Conservation (phyloP, 1,140 invertebrate genomes). For the Oscheius sp. region DNA sequence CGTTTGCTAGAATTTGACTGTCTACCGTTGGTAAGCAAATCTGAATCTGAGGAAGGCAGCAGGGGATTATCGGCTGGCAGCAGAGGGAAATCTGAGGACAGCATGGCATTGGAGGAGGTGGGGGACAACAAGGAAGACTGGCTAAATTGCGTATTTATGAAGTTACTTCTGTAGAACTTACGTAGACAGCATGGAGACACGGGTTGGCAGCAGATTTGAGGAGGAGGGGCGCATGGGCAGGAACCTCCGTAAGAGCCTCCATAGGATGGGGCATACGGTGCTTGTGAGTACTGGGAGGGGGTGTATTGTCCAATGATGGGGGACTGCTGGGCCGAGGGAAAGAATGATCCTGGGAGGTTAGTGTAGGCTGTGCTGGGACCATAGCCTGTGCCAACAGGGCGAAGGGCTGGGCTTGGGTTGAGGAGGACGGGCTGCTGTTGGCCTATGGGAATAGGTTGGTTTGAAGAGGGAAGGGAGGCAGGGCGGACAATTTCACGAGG, state of each 20-base stretch:
- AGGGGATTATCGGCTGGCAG: not conserved
- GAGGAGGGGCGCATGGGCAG: not conserved
- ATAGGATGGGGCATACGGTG: not conserved
- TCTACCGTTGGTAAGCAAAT: not conserved
- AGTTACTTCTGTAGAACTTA: not conserved
- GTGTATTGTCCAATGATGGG: too few species aligned
- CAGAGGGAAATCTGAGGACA: constrained; percentile 1
- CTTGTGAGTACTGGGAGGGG: not conserved
- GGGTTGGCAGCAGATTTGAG: not conserved
- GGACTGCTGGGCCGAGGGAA: too few species aligned
- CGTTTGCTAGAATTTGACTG: not conserved
- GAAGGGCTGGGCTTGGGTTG: too few species aligned
- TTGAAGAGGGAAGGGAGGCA: too few species aligned
- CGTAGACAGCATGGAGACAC: not conserved
- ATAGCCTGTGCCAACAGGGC: too few species aligned
- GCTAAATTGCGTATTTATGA: not conserved
- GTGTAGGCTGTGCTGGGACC: too few species aligned
- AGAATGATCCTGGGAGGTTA: too few species aligned
- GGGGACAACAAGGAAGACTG: not conserved
- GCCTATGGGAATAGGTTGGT: too few species aligned
- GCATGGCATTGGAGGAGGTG: constrained; percentile 1
- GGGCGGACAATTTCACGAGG: not conserved
- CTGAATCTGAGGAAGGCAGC: not conserved
- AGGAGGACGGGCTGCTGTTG: too few species aligned
- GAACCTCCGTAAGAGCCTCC: not conserved